Base-by-base conservation (phyloP, 2,888 invertebrate genomes). In the Blomia tropicalis region DNA sequence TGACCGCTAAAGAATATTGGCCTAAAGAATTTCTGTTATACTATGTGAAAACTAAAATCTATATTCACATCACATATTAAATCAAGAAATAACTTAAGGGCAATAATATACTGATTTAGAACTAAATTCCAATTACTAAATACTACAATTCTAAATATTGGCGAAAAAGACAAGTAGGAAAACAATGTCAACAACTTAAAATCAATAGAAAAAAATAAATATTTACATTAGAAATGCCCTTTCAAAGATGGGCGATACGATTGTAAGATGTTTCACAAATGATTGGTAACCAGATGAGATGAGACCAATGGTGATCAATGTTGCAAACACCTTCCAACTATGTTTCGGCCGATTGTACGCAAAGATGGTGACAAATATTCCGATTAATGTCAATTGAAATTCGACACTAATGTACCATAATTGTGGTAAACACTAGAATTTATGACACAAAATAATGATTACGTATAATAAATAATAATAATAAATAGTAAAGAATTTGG, bases 371-470 rank as follows among this genome's bases (percentile, higher is more conserved):
- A 62, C 62, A 32, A 62, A n/a, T 1, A 62, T 31, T 14, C 54
- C 54, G 14, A 62, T 36, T 27, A 62, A 17, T 17, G 31, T 29
- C 3, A 62, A 22, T 30, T 62, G 62, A 62, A 62, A 36, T 43
- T 54, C 41, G n/a, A 25, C 54, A 30, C 62, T 62, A 11, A 62
- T 23, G 23, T 54, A 62, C 62, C 62, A 62, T 11, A 54, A 11
- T 22, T 62, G 62, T 7, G 62, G 62, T 30, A 62, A 29, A 62
- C 62, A 62, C 62, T 62, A 27, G 2, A 25, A 44, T 44, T 44
- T 4, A 3, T 19, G 2, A 7, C 11, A 41, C 4, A 43, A 43
- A 36, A n/a, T n/a, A n/a, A n/a, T n/a, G n/a, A n/a, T n/a, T n/a
- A n/a, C n/a, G n/a, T n/a, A n/a, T n/a, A 41, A 41, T 17, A 41